Base-by-base conservation (phyloP, 23 tunicate genomes). In the Phallusia fumigata region DNA sequence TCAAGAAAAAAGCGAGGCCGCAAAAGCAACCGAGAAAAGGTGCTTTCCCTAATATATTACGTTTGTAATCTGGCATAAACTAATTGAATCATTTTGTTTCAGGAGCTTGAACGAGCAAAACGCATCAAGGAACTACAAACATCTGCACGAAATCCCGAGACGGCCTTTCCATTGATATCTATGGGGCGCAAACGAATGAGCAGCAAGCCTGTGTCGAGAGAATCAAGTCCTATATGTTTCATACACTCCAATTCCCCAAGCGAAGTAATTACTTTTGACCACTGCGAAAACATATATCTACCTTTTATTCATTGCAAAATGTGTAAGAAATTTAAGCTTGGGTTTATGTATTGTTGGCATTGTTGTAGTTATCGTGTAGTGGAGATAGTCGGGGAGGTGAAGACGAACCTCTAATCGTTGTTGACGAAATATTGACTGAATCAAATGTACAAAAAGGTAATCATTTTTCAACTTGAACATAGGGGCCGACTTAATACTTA, bases 1-100 rank as follows among this genome's bases (percentile, higher is more conserved):
- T 40, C 51, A 74, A 64, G 86, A 8, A 83, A 83, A 53, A 83
- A 83, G 52, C 80, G 86, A 0, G 86, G 86, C 6, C 74, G 86
- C 35, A 83, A 83, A 76, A 74, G 65, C 22, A 83, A 83, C 58
- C 64, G 73, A 22, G 86, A 83, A 50, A 75, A 79, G 76, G 86
- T 58, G 69, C 3, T 58, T 58, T 58, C 3, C 69, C 3, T 6
- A 22, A 22, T 6, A 24, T 22, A 16, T 58, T 24, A n/a, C n/a
- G n/a, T n/a, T n/a, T n/a, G 69, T 58, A 13, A 58, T 6, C 13
- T 6, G 13, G 28, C 16, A 16, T 16, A 24, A 21, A 58, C 69
- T 8, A 21, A 22, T 58, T 58, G 47, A 40, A n/a, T n/a, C n/a
- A n/a, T 58, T 16, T 6, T 58, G 26, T 58, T 58, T 58, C 28